phyloP scores from a whole-genome alignment of 1,140 invertebrate genomes.

The Lepidurus couesii region DNA sequence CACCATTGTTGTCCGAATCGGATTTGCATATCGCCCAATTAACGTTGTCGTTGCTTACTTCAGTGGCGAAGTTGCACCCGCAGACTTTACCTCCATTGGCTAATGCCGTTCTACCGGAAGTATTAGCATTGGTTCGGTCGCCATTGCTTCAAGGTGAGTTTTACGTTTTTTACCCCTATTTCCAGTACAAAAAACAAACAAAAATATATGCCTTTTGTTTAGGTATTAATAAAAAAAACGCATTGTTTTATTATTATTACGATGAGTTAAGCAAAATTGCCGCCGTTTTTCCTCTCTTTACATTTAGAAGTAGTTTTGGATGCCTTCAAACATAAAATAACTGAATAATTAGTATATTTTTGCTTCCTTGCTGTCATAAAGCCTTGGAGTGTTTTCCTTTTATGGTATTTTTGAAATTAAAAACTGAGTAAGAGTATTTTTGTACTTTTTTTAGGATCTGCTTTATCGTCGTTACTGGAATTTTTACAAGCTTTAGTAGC shows the following conservation, averaged over 20 bases:
- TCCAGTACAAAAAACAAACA: too few species aligned
- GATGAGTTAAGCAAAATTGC: too few species aligned
- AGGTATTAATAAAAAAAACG: too few species aligned
- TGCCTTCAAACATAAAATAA: too few species aligned
- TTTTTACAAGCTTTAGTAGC: constrained; percentile 84
- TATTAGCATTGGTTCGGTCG: constrained; percentile 78
- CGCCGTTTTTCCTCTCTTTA: too few species aligned
- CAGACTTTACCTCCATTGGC: constrained; percentile 49
- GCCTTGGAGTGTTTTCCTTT: not conserved
- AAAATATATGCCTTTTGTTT: too few species aligned
- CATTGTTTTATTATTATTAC: too few species aligned
- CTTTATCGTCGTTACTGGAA: constrained; percentile 80
- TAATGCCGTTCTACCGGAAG: constrained; percentile 70
- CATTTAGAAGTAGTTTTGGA: too few species aligned
- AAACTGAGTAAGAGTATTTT: constrained; percentile 28
- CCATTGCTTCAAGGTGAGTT: constrained; percentile 69
- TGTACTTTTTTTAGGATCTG: constrained; percentile 57
- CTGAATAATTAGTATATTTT: too few species aligned
- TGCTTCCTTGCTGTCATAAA: not conserved
- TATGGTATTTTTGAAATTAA: not conserved
- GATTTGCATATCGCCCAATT: constrained; percentile 95
- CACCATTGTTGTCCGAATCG: constrained; percentile 81
- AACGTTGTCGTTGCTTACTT: constrained; percentile 67
- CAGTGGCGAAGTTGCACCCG: constrained; percentile 65
- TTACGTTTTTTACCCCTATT: not conserved